These are phyloP conservation scores for Ahaetulla prasina DNA, from an alignment of 2,113 vertebrate genomes.

Conservation along the genomic window DNA sequence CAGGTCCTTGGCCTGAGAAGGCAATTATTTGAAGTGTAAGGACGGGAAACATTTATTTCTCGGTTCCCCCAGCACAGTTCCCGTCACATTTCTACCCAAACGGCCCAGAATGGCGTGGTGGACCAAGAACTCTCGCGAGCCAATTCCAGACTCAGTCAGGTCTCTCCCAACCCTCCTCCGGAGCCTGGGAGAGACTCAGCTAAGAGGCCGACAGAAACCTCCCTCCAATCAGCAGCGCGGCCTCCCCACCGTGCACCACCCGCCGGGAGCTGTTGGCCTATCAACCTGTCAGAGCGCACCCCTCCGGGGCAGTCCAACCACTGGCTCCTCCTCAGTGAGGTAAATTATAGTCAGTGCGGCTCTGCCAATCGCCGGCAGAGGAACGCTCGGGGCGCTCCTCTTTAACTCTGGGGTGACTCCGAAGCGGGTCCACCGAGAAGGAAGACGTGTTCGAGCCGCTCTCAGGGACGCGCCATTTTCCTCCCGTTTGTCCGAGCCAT, in stretches of 20 bases:
- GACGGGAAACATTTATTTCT: too few species aligned
- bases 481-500: background rate
- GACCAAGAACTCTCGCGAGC: background rate
- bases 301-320: background rate
- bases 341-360: background rate
- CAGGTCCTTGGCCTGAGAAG: background rate
- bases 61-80: too few species aligned
- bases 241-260: background rate
- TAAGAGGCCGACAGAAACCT: too few species aligned
- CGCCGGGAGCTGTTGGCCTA: background rate
- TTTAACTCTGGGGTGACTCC: conserved; percentile 27
- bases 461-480: background rate
- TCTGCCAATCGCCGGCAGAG: conserved; percentile 9
- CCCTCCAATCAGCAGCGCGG: too few species aligned
- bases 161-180: background rate
- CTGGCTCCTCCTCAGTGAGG: conserved; percentile 10
- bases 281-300: background rate
- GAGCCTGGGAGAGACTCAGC: background rate
- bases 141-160: background rate
- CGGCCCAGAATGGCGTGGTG: background rate
- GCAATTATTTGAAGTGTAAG: background rate
- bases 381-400: conserved; percentile 19
- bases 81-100: background rate
- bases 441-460: background rate
- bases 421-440: background rate